Evolutionary conservation across 2,888 invertebrate genomes (phyloP).

Genomic region (Lucinisca nassula): DNA sequence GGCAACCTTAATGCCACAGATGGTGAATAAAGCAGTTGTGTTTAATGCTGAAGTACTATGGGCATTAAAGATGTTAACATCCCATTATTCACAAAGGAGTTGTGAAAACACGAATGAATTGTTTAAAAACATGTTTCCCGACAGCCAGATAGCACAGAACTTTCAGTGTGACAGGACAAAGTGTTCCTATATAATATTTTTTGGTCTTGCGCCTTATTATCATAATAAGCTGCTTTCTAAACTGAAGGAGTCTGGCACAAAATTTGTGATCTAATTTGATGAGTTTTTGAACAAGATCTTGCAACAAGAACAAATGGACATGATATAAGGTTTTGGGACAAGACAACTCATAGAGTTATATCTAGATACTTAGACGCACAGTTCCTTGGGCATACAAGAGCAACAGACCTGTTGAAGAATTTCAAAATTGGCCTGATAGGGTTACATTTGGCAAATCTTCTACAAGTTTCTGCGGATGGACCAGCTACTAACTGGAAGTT

Average conservation of each 20-base stretch:
- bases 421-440: slow-evolving; percentile 15
- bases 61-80: slow-evolving; percentile 6
- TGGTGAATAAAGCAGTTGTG: too few species aligned
- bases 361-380: slow-evolving; percentile 45
- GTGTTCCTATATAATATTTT: too few species aligned
- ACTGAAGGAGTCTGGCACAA: neutral
- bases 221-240: too few species aligned
- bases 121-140: slow-evolving; percentile 6
- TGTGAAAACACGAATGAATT: neutral
- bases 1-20: too few species aligned
- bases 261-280: too few species aligned
- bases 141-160: too few species aligned
- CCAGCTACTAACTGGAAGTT: slow-evolving; percentile 51
- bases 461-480: slow-evolving; percentile 55
- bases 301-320: slow-evolving; percentile 66
- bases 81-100: too few species aligned
- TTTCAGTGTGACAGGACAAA: too few species aligned
- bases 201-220: too few species aligned
- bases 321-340: slow-evolving; percentile 24
- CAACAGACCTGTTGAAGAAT: slow-evolving; percentile 28
- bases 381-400: slow-evolving; percentile 52
- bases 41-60: neutral
- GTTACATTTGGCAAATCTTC: slow-evolving; percentile 19
- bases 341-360: slow-evolving; percentile 12
- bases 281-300: too few species aligned